These are phyloP conservation scores for Xerus inauris DNA, from an alignment of 2,113 vertebrate species.

Conservation along the genomic window DNA sequence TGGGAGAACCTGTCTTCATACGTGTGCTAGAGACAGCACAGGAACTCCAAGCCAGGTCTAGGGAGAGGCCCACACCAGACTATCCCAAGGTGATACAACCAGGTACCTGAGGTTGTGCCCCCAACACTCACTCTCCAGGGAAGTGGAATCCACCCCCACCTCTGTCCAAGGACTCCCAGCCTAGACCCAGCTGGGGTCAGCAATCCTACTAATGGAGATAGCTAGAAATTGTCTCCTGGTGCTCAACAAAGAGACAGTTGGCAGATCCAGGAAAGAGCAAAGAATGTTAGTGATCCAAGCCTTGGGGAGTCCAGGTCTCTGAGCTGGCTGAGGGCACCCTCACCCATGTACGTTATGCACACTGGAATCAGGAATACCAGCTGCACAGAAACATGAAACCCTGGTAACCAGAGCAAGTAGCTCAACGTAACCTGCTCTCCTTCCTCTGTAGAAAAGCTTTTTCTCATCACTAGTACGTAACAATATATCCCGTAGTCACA, in stretches of 20 bases:
- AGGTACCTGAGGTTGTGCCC: not conserved
- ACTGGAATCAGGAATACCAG: not conserved
- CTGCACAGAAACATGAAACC: not conserved
- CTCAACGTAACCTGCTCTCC: not conserved
- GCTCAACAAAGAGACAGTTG: not conserved
- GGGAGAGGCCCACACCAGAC: not conserved
- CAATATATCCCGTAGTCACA: not conserved
- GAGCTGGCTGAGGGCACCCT: not conserved
- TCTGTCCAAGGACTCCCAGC: not conserved
- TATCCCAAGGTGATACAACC: not conserved
- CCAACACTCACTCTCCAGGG: not conserved
- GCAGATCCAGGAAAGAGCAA: not conserved
- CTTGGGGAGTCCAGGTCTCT: not conserved
- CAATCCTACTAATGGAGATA: not conserved
- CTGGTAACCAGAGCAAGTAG: not conserved
- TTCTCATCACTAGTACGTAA: not conserved
- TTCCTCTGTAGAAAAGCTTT: not conserved
- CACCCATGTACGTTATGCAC: rapidly evolving
- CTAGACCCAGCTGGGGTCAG: not conserved
- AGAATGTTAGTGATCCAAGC: not conserved
- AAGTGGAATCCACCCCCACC: rapidly evolving
- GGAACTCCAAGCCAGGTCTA: not conserved
- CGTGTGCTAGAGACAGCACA: not conserved
- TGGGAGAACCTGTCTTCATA: not conserved
- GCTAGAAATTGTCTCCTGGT: not conserved